Base-by-base conservation (phyloP, 2,797 vertebrate species). In the Anabacerthia variegaticeps region DNA sequence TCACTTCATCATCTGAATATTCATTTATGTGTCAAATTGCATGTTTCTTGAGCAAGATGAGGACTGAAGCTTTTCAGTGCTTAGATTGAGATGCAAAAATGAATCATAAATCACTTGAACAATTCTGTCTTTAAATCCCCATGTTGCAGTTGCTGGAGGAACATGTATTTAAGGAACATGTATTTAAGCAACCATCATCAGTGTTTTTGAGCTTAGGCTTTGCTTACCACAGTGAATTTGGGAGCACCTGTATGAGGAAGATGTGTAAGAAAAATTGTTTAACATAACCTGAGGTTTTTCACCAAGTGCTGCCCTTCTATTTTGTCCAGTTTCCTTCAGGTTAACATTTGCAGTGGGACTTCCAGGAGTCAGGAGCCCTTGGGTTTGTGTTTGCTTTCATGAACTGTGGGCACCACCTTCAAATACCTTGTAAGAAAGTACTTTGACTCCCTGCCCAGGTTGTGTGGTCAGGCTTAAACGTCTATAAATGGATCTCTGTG, bases 11-110 rank as follows among this genome's bases (percentile, higher is more conserved):
- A 0, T 63, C 39, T 96, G 95, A 96, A 92, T 96, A 93, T 96
- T 96, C 96, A 96, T 97, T 82, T 88, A 51, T 68, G 93, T 71
- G 20, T 88, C 84, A 93, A 61, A 75, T 78, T 48, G 76, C 82
- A 78, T 56, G 65, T 95, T 90, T 93, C 62, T 91, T 51, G 37
- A 86, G 73, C 58, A 59, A 43, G 92, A 89, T 14, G 82, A 89
- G 46, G 72, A 48, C 72, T 77, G 69, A 69, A 76, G 83, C 93
- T 96, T 96, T 97, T 96, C 66, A 87, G 58, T 76, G 88, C 78
- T 68, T 32, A 34, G 68, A 86, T 58, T 88, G 79, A 92, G 92
- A 91, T 92, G 93, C 81, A 94, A 65, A 93, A 71, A 83, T 87
- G 92, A 80, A 66, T 86, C 72, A 43, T 32, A 77, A 77, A 92